Conservation (phyloP, 2,797 vertebrate species). For the Caiman crocodilus region DNA sequence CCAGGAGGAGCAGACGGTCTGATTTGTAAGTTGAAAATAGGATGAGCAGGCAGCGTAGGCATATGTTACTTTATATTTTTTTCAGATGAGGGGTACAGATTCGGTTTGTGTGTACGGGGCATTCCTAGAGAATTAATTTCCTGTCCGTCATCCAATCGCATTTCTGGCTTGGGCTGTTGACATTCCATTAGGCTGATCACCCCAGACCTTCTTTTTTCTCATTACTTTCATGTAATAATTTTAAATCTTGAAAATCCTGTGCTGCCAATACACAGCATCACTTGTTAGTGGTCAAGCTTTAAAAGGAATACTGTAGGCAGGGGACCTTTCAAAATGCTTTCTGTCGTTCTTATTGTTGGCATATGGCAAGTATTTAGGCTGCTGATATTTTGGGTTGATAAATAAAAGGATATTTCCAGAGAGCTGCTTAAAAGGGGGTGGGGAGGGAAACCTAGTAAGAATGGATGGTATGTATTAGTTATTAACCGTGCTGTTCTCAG, state of each 20-base stretch:
- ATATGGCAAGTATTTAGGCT: background rate
- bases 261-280: background rate
- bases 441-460: background rate
- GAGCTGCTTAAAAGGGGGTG: background rate
- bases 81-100: background rate
- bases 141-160: background rate
- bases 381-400: conserved; percentile 18
- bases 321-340: background rate
- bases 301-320: background rate
- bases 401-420: conserved; percentile 8
- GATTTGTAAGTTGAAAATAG: background rate
- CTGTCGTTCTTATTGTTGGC: background rate
- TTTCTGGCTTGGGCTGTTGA: background rate
- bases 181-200: background rate
- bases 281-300: background rate
- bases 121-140: background rate
- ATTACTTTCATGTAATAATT: background rate
- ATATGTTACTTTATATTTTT: background rate
- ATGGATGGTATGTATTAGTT: background rate
- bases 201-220: background rate
- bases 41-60: fast-evolving
- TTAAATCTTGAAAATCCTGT: background rate
- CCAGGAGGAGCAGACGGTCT: fast-evolving
- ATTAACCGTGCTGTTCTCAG: conserved; percentile 22
- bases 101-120: background rate